Conservation (phyloP, 2,888 invertebrate species). For the Schrankia costaestrigalis region DNA sequence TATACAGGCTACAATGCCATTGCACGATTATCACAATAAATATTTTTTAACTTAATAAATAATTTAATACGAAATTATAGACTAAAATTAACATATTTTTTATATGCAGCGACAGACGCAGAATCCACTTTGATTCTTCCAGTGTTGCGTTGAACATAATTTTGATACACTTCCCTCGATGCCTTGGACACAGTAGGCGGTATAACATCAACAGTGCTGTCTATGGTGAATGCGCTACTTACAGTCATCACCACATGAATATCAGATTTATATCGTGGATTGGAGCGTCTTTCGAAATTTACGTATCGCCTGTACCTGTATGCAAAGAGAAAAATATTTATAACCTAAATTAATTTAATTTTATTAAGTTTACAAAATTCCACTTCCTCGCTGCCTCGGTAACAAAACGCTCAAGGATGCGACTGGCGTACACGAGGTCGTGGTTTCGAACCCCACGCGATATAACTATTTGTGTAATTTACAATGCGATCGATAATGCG, state of each 20-base stretch:
- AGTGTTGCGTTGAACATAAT: constrained; percentile 81
- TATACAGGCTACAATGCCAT: no score
- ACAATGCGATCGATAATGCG: no score
- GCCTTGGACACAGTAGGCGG: constrained; percentile 83
- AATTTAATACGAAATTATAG: constrained; percentile 19
- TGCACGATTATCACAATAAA: neutral
- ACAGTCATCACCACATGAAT: constrained; percentile 81
- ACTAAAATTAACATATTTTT: constrained; percentile 59
- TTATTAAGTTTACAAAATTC: no score
- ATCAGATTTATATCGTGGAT: constrained; percentile 68
- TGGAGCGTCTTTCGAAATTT: constrained; percentile 83
- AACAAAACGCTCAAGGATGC: no score
- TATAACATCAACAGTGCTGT: constrained; percentile 82
- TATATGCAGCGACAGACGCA: constrained; percentile 48
- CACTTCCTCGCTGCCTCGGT: no score
- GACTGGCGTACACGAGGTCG: no score
- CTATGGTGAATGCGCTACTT: constrained; percentile 83
- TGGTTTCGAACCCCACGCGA: no score
- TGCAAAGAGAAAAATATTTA: constrained; percentile 1
- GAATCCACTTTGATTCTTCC: constrained; percentile 70
- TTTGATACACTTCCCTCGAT: constrained; percentile 84
- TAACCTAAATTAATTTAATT: neutral
- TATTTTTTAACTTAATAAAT: neutral
- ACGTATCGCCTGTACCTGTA: constrained; percentile 82
- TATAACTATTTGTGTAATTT: no score